Evolutionary conservation across 23 tunicate genomes (phyloP), one percentile per base, ranked within the genome.

Genomic region (Phallusia fumigata): DNA sequence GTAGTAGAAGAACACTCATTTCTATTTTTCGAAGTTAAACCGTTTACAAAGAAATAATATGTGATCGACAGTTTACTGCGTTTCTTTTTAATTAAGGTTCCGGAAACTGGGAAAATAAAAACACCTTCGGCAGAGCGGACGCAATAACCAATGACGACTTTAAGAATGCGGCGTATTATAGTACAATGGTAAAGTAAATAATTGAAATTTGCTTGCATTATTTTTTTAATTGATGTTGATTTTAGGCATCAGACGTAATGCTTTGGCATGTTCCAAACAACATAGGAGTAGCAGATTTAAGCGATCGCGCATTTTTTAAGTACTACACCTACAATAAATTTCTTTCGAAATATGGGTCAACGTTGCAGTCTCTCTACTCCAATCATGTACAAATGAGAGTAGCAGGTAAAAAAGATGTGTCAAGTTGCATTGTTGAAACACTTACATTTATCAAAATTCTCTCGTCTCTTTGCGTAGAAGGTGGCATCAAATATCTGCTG

Each of bases 211-310:
- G 26, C 13, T 8, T 21, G 69, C 69, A 58, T 6, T 6, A 10
- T 40, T 40, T 58, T 58, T 5, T 58, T 21, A 8, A 22, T 21
- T 21, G 11, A 6, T 1, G 13, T 24, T 58, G 3, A 21, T 74
- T 74, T 30, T 19, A 86, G 90, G 90, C 85, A 0, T 34, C 64
- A 19, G 65, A 86, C 36, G 85, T 86, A 19, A 86, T 86, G 90
- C 18, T 86, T 28, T 86, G 90, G 90, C 90, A 86, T 35, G 90
- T 86, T 75, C 90, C 88, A 19, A 85, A 85, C 72, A 24, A n/a
- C 65, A 72, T 53, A 31, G 19, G 64, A 19, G 31, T 85, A 32
- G 3, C 65, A 18, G 83, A 78, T 45, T 18, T 85, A 10, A 78
- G 79, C 65, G 30, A 64, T 19, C 31, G 40, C 24, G 88, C 94